Percentiles rank a stretch among this genome's conserved stretches.
These are phyloP conservation scores for Uloborus diversus DNA, from an alignment of 1,140 invertebrate genomes.

Conservation along the genomic window DNA sequence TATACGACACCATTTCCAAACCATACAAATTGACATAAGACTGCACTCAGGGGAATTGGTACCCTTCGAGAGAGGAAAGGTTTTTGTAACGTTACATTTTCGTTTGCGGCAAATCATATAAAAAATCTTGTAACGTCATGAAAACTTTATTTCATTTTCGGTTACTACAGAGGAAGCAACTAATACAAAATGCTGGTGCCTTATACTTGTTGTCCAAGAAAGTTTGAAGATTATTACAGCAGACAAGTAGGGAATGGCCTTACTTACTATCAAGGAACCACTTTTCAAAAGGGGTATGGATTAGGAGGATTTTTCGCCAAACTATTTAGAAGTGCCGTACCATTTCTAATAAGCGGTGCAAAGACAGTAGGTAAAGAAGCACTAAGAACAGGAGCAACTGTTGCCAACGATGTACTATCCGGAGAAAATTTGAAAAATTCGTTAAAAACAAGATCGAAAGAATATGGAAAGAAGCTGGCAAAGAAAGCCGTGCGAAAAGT, in stretches of 20 bases:
- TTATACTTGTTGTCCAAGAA: background rate
- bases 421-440: background rate
- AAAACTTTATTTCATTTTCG: background rate
- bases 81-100: background rate
- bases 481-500: background rate
- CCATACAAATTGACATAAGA: constrained; percentile 3
- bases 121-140: background rate
- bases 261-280: background rate
- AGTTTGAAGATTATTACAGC: constrained; percentile 20
- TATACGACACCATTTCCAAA: background rate
- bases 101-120: background rate
- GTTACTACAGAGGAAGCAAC: background rate
- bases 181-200: background rate
- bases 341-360: background rate
- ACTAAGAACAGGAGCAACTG: background rate
- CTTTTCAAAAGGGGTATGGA: constrained; percentile 3
- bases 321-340: background rate
- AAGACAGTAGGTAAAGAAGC: background rate
- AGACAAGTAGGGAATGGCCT: background rate
- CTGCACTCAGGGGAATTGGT: background rate
- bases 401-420: background rate
- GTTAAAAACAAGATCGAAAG: background rate
- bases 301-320: background rate
- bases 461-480: background rate
- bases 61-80: background rate